These are phyloP conservation scores for Nomada flava DNA, from an alignment of 2,888 invertebrate species.

Conservation along the genomic window DNA sequence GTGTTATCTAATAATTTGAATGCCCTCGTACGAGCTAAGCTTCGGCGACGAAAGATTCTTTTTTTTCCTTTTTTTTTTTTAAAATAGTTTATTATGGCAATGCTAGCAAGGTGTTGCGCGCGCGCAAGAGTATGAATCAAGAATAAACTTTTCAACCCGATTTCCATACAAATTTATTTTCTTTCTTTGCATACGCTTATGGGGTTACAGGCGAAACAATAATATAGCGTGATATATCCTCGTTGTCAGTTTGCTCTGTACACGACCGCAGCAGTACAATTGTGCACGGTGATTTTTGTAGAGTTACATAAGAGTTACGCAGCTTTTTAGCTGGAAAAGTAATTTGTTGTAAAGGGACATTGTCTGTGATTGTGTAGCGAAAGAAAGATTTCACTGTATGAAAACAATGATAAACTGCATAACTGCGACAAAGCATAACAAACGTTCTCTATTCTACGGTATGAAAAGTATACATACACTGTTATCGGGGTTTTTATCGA, in stretches of 20 bases:
- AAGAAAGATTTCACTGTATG: neutral
- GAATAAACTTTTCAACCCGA: neutral
- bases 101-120: neutral
- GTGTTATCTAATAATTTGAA: too few relatives aligned
- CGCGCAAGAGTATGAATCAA: neutral
- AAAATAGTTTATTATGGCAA: too few relatives aligned
- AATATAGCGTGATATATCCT: neutral
- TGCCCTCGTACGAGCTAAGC: too few relatives aligned
- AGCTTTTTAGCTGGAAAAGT: neutral
- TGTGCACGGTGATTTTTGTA: conserved; percentile 11
- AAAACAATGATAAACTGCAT: neutral
- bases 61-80: too few relatives aligned
- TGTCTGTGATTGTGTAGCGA: neutral
- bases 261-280: neutral
- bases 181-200: neutral
- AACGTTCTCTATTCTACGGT: neutral
- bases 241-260: neutral
- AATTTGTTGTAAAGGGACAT: conserved; percentile 1
- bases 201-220: neutral
- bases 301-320: neutral
- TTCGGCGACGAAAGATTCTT: too few relatives aligned
- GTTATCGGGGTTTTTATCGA: neutral
- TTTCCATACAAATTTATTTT: neutral
- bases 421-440: neutral
- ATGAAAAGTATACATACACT: neutral